Evolutionary conservation across 2,113 vertebrate species (phyloP).

Genomic region (Limanda limanda): DNA sequence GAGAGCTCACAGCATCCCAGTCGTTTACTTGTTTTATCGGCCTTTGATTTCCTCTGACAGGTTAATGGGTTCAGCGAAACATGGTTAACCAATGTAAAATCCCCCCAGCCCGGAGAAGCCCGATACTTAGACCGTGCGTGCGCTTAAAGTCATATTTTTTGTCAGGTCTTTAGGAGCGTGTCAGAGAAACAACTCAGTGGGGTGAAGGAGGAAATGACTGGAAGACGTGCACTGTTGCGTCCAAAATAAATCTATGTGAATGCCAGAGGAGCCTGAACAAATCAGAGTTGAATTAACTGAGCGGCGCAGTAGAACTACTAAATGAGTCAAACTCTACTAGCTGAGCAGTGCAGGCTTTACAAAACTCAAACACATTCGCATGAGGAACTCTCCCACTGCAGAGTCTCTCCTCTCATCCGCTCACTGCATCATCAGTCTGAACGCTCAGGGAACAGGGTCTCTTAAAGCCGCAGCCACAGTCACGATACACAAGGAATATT

Average conservation of each 20-base stretch:
- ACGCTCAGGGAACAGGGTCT: not conserved
- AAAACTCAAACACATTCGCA: constrained; percentile 11
- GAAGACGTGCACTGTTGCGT: not conserved
- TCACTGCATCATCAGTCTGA: constrained; percentile 25
- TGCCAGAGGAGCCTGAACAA: not conserved
- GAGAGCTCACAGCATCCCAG: not conserved
- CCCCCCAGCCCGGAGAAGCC: not conserved
- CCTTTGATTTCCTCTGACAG: constrained; percentile 3
- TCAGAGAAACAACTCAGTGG: not conserved
- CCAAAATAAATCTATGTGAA: constrained; percentile 2
- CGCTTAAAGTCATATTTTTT: not conserved
- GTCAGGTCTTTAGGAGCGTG: not conserved
- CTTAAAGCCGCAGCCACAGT: constrained; percentile 26
- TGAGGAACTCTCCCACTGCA: constrained; percentile 34
- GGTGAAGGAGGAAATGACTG: not conserved
- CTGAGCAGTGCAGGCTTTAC: constrained; percentile 18
- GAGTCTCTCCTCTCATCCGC: constrained; percentile 29
- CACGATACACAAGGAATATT: not conserved
- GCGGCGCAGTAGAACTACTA: constrained; percentile 3
- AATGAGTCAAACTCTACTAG: constrained; percentile 29
- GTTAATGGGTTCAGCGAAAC: not conserved
- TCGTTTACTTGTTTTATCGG: not conserved
- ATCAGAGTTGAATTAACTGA: constrained; percentile 12
- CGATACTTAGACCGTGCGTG: not conserved
- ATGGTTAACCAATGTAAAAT: not conserved